phyloP scores from a whole-genome alignment of 2,797 vertebrate genomes.

The Molossus molossus region DNA sequence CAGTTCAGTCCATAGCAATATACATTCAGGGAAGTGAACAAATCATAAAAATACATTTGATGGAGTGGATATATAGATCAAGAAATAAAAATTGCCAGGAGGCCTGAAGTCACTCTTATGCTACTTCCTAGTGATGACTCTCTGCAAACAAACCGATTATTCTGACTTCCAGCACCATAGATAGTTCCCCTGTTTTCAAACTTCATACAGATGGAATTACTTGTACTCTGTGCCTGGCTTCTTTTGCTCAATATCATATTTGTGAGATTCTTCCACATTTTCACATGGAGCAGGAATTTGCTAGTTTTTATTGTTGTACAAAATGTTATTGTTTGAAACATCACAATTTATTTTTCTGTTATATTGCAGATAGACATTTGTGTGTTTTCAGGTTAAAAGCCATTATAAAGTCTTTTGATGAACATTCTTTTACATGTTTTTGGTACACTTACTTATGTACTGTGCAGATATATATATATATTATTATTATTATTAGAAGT shows the following conservation, averaged over 20 bases:
- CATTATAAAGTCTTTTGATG: background rate
- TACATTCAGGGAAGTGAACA: background rate
- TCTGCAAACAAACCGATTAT: background rate
- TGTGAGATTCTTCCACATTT: background rate
- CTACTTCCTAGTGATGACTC: background rate
- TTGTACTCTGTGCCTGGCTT: background rate
- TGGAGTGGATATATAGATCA: background rate
- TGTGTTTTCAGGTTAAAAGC: background rate
- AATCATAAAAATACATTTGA: background rate
- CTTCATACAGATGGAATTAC: background rate
- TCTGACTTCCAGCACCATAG: background rate
- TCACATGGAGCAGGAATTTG: background rate
- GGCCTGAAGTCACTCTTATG: background rate
- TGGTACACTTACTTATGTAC: background rate
- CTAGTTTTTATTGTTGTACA: background rate
- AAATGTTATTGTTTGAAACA: background rate
- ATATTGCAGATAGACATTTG: background rate
- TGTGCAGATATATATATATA: background rate
- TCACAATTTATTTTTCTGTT: background rate
- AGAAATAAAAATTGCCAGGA: constrained; percentile 38
- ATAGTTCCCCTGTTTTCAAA: background rate
- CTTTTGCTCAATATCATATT: background rate
- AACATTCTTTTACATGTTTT: background rate
- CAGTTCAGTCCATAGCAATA: background rate
- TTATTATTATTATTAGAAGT: background rate